Base-by-base conservation (phyloP, 2,888 invertebrate genomes). In the Anthrax anthrax region DNA sequence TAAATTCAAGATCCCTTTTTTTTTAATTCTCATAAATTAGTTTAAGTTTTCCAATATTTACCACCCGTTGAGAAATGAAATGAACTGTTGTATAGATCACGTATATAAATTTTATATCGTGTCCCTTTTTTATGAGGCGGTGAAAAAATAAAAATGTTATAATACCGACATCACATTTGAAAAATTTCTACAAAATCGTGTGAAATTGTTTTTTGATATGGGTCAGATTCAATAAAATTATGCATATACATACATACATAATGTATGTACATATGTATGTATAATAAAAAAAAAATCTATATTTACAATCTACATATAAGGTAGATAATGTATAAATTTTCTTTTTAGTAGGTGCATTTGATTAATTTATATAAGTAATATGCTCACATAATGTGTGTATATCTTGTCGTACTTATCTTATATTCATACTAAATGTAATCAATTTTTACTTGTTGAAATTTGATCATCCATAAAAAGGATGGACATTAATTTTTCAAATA, bases 401-500 rank as follows among this genome's bases (percentile, higher is more conserved):
- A 23, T 23, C 23, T 23, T 23, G 8, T 23, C 4, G 8, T 8
- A 23, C 8, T 8, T 23, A 23, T 23, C 8, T 5, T 27, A 16
- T 39, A 29, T 41, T 41, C 37, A 46, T 43, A 40, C 39, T n/a
- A 36, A 38, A 44, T 40, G 39, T 39, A 42, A 50, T 37, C 45
- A 50, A 47, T 50, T 50, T 47, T 39, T 37, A 44, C 37, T 47
- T 47, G 50, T 47, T 50, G 43, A 50, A 50, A 47, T 42, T 47
- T 47, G 37, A 44, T 23, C 34, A 13, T 19, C 8, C 27, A 46
- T 41, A 41, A 46, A 46, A 41, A 37, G 41, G 23, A 46, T 46
- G 37, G 41, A 23, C 23, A 23, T 23, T 23, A 23, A 23, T 23
- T 23, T n/a, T 6, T 8, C 41, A 37, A 39, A 37, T 40, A 40